These are phyloP conservation scores for Eulemur rubriventer DNA, from an alignment of 2,797 vertebrate genomes.

Conservation along the genomic window DNA sequence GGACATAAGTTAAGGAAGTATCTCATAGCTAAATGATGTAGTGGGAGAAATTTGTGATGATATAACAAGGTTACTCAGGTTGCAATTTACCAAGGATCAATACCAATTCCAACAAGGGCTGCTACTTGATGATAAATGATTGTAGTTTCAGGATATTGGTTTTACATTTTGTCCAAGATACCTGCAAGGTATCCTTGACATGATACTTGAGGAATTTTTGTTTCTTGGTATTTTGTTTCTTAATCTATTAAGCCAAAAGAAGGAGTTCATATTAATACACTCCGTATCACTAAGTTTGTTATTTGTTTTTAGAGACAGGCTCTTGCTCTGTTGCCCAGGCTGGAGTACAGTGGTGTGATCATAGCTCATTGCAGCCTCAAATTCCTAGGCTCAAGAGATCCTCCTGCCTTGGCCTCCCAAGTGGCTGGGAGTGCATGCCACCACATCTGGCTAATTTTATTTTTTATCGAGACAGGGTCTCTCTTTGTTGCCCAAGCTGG, in stretches of 20 bases:
- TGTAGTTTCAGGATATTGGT: conserved; percentile 47
- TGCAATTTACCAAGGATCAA: conserved; percentile 68
- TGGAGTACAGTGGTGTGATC: neutral
- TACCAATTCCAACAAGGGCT: conserved; percentile 61
- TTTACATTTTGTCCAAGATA: conserved; percentile 66
- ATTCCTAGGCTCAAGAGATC: neutral
- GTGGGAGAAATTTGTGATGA: conserved; percentile 25
- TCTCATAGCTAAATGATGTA: conserved; percentile 11
- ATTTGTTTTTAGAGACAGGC: neutral
- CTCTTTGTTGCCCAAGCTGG: neutral
- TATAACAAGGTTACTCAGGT: conserved; percentile 54
- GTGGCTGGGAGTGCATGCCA: neutral
- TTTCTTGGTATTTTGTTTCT: neutral
- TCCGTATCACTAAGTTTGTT: neutral
- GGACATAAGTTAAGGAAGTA: conserved; percentile 12
- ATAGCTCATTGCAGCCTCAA: neutral
- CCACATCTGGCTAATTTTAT: neutral
- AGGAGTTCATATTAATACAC: neutral
- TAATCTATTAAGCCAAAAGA: neutral
- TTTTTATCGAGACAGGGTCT: neutral
- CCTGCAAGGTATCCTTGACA: conserved; percentile 25
- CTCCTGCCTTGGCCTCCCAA: neutral
- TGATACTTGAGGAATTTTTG: neutral
- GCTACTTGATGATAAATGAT: conserved; percentile 62
- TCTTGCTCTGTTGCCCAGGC: neutral